Conservation (phyloP, 2,113 vertebrate species). For the Oreochromis tanganicae region DNA sequence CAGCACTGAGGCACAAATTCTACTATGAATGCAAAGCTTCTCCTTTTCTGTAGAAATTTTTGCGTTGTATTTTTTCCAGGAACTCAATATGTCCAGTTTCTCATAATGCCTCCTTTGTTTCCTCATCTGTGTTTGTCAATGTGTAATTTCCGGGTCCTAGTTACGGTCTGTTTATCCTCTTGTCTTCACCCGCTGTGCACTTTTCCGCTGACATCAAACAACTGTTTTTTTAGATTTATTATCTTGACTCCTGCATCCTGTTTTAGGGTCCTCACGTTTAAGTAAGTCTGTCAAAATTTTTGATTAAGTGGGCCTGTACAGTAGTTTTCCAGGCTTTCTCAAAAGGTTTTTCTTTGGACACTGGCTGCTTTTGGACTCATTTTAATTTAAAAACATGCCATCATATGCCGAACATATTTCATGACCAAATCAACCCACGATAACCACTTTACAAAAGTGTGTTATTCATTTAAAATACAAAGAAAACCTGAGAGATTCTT, state of each 20-base stretch:
- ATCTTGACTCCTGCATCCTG: background rate
- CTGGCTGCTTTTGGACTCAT: background rate
- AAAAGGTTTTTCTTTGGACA: background rate
- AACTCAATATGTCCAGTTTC: background rate
- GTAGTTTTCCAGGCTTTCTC: background rate
- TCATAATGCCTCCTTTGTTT: background rate
- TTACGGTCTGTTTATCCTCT: background rate
- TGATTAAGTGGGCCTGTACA: fast-evolving
- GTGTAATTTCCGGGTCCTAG: background rate
- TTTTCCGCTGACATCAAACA: background rate
- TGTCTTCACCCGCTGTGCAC: background rate
- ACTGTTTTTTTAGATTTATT: background rate
- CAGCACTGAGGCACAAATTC: background rate
- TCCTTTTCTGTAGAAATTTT: background rate
- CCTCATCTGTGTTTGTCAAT: background rate
- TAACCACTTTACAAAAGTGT: background rate
- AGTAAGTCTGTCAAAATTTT: background rate
- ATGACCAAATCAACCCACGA: background rate
- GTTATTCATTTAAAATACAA: background rate
- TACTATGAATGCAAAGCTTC: background rate
- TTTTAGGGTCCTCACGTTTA: background rate
- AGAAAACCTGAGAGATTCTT: background rate
- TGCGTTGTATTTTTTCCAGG: background rate
- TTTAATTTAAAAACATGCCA: background rate
- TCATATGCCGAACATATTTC: background rate